Conservation (phyloP, 2,113 vertebrate species). For the Phaethon lepturus region DNA sequence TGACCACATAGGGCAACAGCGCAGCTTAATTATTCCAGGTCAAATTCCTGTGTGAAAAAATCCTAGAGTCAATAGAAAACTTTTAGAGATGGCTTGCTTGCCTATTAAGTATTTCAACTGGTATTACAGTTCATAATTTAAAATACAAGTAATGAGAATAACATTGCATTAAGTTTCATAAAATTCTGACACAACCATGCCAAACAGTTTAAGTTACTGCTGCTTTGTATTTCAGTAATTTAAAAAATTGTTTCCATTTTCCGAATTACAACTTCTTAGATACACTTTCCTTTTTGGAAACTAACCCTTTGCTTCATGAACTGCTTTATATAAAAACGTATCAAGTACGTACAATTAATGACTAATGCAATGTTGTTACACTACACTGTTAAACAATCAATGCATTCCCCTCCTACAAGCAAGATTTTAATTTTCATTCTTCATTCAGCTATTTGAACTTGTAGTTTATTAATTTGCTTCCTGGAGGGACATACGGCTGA, state of each 20-base stretch:
- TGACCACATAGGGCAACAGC: neutral
- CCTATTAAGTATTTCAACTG: neutral
- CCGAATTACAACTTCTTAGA: neutral
- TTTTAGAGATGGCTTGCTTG: neutral
- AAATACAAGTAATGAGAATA: neutral
- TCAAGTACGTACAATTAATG: neutral
- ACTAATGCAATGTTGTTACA: accelerated
- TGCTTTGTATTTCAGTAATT: neutral
- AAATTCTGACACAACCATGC: neutral
- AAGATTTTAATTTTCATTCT: neutral
- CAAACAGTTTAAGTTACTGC: neutral
- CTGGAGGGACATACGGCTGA: neutral
- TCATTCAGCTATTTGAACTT: neutral
- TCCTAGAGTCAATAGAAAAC: neutral
- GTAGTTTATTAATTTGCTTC: neutral
- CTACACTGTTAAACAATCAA: neutral
- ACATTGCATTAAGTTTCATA: neutral
- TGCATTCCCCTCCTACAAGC: neutral
- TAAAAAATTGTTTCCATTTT: neutral
- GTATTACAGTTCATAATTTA: neutral
- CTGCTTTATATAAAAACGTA: accelerated
- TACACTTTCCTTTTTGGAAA: neutral
- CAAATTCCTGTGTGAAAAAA: neutral
- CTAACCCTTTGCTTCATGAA: neutral
- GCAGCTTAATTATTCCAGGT: accelerated